These are phyloP conservation scores for Cyclura pinguis DNA, from an alignment of 2,797 vertebrate genomes.

Conservation along the genomic window DNA sequence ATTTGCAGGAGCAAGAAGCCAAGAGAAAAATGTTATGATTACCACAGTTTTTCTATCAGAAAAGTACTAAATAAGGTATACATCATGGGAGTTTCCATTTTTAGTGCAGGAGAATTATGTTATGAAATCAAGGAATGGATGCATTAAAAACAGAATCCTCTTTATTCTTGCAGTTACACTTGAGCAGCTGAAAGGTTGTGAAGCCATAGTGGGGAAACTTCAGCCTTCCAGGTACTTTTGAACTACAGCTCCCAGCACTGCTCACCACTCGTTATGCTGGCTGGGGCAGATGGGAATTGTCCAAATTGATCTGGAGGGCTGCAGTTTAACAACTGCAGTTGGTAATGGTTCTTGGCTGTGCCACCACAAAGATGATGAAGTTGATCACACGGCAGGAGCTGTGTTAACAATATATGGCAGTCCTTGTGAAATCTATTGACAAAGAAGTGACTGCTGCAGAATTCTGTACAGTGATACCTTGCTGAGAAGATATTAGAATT, in stretches of 20 bases:
- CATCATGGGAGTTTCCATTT: background rate
- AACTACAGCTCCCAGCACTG: too few species aligned
- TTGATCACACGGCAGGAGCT: background rate
- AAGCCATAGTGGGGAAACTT: background rate
- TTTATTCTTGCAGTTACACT: conserved; percentile 4
- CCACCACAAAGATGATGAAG: background rate
- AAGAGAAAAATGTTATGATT: background rate
- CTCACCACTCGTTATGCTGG: too few species aligned
- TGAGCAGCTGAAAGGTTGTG: background rate
- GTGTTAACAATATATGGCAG: background rate
- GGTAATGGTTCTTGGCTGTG: background rate
- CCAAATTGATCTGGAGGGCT: too few species aligned
- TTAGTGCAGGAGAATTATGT: background rate
- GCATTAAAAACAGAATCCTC: background rate
- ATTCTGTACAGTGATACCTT: background rate
- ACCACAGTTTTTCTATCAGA: background rate
- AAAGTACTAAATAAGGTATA: background rate
- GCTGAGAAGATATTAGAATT: background rate
- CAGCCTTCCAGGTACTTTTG: too few species aligned
- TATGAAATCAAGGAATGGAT: background rate
- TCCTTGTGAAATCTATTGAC: background rate
- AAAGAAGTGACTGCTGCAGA: background rate
- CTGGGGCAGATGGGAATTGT: too few species aligned
- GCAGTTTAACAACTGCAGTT: too few species aligned
- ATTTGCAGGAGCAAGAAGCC: background rate